These are phyloP conservation scores for Tetragonisca angustula DNA, from an alignment of 2,888 invertebrate genomes.

Conservation along the genomic window DNA sequence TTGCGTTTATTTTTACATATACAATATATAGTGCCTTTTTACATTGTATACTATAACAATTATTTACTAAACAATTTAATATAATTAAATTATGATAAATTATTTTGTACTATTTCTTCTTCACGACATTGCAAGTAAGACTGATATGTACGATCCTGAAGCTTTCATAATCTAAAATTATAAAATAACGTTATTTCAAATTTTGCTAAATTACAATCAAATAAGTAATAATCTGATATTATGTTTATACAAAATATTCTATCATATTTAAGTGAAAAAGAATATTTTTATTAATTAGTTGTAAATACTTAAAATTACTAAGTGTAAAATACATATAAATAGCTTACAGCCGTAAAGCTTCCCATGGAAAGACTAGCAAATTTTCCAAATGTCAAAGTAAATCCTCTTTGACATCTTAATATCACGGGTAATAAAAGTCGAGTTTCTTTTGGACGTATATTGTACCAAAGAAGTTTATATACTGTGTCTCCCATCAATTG, in stretches of 20 bases:
- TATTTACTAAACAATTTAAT: neutral
- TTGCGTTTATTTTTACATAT: neutral
- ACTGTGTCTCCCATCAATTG: constrained; percentile 51
- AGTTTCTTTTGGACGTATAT: constrained; percentile 42
- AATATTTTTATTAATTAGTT: no score
- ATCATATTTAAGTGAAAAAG: neutral
- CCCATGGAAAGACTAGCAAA: constrained; percentile 60
- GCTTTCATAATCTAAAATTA: constrained; percentile 55
- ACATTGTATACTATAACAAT: neutral
- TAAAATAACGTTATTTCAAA: neutral
- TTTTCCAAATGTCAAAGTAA: constrained; percentile 63
- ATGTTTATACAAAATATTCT: neutral
- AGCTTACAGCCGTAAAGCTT: constrained; percentile 58
- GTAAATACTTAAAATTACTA: neutral
- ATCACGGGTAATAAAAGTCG: constrained; percentile 56
- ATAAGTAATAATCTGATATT: neutral
- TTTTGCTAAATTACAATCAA: neutral
- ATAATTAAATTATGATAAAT: neutral
- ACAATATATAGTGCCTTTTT: neutral
- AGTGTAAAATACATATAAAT: neutral
- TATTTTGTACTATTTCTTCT: neutral
- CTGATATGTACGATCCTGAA: constrained; percentile 54
- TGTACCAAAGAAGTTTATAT: constrained; percentile 67
- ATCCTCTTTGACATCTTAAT: constrained; percentile 58
- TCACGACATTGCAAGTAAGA: constrained; percentile 50